Percentiles rank a stretch among this genome's conserved stretches.
Conservation (phyloP, 1,140 invertebrate genomes). For the Drosophila ohnishii region DNA sequence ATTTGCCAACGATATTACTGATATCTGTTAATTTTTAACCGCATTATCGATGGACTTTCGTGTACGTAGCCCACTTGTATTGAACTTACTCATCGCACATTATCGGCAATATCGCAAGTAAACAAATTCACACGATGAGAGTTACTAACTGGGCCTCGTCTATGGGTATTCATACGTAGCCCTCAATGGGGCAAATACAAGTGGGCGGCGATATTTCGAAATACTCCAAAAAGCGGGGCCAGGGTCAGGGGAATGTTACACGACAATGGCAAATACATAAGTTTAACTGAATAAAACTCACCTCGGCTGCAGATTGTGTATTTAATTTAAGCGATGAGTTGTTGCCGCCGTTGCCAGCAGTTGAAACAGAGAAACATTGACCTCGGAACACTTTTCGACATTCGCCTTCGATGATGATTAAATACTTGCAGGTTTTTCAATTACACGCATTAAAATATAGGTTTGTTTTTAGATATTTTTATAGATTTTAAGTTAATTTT, state of each 20-base stretch:
- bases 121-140: conserved; percentile 32
- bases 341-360: conserved; percentile 5
- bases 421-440: conserved; percentile 32
- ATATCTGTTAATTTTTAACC: conserved; percentile 13
- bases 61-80: conserved; percentile 22
- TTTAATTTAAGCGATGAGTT: conserved; percentile 36
- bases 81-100: conserved; percentile 30
- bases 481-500: conserved; percentile 6
- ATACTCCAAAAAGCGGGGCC: conserved; percentile 34
- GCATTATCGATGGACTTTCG: background rate
- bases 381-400: conserved; percentile 61
- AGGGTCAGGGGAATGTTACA: conserved; percentile 42
- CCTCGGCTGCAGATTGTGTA: conserved; percentile 31
- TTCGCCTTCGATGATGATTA: conserved; percentile 35
- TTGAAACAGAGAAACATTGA: conserved; percentile 51
- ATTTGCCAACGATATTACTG: conserved; percentile 6
- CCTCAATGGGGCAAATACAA: conserved; percentile 30
- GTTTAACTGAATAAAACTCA: conserved; percentile 33
- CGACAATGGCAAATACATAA: conserved; percentile 24
- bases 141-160: conserved; percentile 16
- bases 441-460: conserved; percentile 35
- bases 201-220: conserved; percentile 32
- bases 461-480: conserved; percentile 3
- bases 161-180: background rate
- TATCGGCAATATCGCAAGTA: conserved; percentile 30